phyloP scores from a whole-genome alignment of 2,888 invertebrate genomes.

The Melikaiella ostensackeni region DNA sequence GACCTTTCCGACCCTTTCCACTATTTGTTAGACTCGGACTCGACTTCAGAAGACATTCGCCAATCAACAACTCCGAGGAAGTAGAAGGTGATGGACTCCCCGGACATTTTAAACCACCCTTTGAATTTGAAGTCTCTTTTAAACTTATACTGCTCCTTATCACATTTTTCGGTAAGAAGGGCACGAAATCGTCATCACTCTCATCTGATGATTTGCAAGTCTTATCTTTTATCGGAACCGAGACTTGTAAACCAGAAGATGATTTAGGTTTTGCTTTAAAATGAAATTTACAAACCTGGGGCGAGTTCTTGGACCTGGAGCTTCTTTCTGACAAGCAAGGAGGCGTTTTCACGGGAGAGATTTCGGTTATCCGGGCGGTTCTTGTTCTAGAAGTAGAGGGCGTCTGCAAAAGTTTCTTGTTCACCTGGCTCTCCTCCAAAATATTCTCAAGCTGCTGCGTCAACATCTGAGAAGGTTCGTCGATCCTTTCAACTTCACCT shows the following conservation, averaged over 20 bases:
- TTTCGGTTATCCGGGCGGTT: background rate
- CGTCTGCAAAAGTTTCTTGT: conserved; percentile 2
- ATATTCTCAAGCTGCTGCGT: conserved; percentile 67
- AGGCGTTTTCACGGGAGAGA: background rate
- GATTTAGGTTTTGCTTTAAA: conserved; percentile 8
- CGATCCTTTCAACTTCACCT: conserved; percentile 48
- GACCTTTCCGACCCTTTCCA: conserved; percentile 9
- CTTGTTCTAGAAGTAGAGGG: conserved; percentile 38
- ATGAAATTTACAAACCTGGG: conserved; percentile 34
- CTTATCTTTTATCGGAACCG: background rate
- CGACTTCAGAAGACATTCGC: background rate
- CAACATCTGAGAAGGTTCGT: conserved; percentile 58
- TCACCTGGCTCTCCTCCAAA: conserved; percentile 59
- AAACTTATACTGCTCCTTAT: conserved; percentile 7
- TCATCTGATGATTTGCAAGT: conserved; percentile 15
- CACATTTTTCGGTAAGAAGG: conserved; percentile 16
- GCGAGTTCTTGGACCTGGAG: background rate
- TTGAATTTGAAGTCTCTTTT: background rate
- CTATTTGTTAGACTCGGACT: background rate
- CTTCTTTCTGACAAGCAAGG: background rate
- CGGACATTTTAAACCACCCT: background rate
- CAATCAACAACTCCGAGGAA: conserved; percentile 9
- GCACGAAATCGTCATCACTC: conserved; percentile 28
- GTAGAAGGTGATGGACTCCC: conserved; percentile 16
- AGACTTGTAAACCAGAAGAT: conserved; percentile 14